Conservation (phyloP, 2,797 vertebrate species). For the Sebastes paucispinis region DNA sequence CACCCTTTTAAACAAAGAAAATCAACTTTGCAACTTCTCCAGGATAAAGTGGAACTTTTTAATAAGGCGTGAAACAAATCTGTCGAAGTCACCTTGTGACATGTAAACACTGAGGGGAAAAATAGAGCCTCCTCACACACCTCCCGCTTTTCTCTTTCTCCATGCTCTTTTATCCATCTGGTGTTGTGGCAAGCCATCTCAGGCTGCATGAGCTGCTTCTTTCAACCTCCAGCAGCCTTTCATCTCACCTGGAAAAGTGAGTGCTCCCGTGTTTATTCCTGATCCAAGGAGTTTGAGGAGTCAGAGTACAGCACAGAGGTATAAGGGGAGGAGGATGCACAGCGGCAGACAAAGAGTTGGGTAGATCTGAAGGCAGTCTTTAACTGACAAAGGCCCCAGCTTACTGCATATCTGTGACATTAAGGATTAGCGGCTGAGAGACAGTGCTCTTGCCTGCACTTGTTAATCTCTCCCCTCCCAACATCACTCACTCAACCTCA, state of each 20-base stretch:
- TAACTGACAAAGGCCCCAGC: slow-evolving; percentile 68
- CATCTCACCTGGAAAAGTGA: slow-evolving; percentile 65
- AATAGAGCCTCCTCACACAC: slow-evolving; percentile 42
- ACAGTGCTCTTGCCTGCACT: slow-evolving; percentile 68
- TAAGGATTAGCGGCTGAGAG: slow-evolving; percentile 73
- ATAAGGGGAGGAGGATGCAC: slow-evolving; percentile 52
- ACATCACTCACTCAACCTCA: slow-evolving; percentile 63
- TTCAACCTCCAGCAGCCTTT: slow-evolving; percentile 62
- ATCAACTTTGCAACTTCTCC: slow-evolving; percentile 48
- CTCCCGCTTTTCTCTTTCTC: slow-evolving; percentile 36
- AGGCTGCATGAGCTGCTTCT: slow-evolving; percentile 49
- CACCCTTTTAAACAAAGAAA: background rate
- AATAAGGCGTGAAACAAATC: slow-evolving; percentile 71
- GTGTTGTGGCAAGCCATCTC: slow-evolving; percentile 50
- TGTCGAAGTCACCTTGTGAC: slow-evolving; percentile 70
- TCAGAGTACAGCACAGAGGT: slow-evolving; percentile 31
- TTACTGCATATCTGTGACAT: slow-evolving; percentile 75
- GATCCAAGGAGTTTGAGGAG: slow-evolving; percentile 57
- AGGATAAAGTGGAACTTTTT: slow-evolving; percentile 66
- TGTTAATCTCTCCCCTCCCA: slow-evolving; percentile 73
- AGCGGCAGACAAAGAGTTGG: slow-evolving; percentile 59
- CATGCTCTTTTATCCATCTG: slow-evolving; percentile 65
- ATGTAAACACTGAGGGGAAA: slow-evolving; percentile 60
- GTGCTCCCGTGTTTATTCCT: slow-evolving; percentile 65
- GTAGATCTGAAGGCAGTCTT: slow-evolving; percentile 71